phyloP scores from a whole-genome alignment of 1,140 invertebrate genomes.

The Megalopta genalis region DNA sequence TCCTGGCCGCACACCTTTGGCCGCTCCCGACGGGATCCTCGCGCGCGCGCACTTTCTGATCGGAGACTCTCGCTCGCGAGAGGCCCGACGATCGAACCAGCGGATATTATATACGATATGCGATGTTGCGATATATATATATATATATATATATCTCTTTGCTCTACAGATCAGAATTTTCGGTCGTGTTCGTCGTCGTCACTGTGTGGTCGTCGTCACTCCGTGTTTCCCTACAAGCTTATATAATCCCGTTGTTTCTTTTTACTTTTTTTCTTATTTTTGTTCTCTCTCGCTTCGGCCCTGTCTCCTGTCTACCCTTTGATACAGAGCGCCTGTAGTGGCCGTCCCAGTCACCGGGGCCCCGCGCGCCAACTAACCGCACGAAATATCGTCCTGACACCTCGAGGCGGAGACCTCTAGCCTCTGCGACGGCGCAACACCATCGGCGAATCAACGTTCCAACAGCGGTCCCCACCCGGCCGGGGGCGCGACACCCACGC shows the following conservation, averaged over 20 bases:
- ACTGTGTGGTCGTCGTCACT: conserved; percentile 50
- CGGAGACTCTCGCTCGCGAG: too few species aligned
- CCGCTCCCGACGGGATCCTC: neutral
- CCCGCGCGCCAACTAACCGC: conserved; percentile 80
- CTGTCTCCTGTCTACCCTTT: conserved; percentile 58
- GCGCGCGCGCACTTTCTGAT: conserved; percentile 28
- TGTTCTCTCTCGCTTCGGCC: too few species aligned
- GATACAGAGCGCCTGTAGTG: conserved; percentile 54
- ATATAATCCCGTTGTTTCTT: conserved; percentile 36
- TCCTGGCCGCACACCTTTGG: neutral
- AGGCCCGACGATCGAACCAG: too few species aligned
- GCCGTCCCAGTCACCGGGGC: conserved; percentile 78
- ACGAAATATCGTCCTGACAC: conserved; percentile 67
- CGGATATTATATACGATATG: too few species aligned
- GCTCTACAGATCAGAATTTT: conserved; percentile 9
- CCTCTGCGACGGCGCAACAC: conserved; percentile 53
- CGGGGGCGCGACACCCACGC: neutral
- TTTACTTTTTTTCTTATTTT: too few species aligned
- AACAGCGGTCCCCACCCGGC: conserved; percentile 5
- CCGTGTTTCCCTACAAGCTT: conserved; percentile 40
- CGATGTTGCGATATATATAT: too few species aligned
- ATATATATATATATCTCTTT: too few species aligned
- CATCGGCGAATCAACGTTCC: neutral
- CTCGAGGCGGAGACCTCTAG: conserved; percentile 57
- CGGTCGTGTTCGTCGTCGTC: conserved; percentile 64